Conservation (phyloP, 2,797 vertebrate species). For the Hoplostethus atlanticus region DNA sequence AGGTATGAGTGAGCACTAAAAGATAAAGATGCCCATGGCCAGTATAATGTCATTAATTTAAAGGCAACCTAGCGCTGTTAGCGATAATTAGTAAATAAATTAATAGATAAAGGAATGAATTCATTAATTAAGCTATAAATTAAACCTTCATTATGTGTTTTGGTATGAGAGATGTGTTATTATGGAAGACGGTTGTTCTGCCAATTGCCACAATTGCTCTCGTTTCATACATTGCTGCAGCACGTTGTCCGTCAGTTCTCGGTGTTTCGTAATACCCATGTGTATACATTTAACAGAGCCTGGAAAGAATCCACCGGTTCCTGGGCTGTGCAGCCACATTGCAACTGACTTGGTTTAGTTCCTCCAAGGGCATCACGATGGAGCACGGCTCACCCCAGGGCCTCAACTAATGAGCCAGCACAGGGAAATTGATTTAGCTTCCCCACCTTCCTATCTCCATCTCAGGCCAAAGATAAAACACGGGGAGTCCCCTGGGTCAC, state of each 20-base stretch:
- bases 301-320: conserved; percentile 8
- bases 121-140: not conserved
- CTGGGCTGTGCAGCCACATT: not conserved
- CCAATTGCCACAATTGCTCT: not conserved
- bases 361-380: conserved; percentile 62
- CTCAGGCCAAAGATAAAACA: conserved; percentile 67
- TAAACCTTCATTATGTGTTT: not conserved
- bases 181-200: not conserved
- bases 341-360: conserved; percentile 35
- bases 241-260: not conserved
- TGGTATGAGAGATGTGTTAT: not conserved
- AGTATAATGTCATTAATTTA: not conserved
- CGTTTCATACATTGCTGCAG: not conserved
- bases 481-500: conserved; percentile 53
- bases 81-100: not conserved
- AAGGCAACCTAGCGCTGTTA: not conserved
- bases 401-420: conserved; percentile 72
- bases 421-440: conserved; percentile 74
- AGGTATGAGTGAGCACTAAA: too few relatives aligned
- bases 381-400: conserved; percentile 56
- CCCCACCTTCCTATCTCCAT: conserved; percentile 60
- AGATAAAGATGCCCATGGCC: too few relatives aligned
- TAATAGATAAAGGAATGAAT: not conserved
- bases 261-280: not conserved
- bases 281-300: conserved; percentile 20